These are phyloP conservation scores for Thryonomys swinderianus DNA, from an alignment of 2,113 vertebrate species.

Conservation along the genomic window DNA sequence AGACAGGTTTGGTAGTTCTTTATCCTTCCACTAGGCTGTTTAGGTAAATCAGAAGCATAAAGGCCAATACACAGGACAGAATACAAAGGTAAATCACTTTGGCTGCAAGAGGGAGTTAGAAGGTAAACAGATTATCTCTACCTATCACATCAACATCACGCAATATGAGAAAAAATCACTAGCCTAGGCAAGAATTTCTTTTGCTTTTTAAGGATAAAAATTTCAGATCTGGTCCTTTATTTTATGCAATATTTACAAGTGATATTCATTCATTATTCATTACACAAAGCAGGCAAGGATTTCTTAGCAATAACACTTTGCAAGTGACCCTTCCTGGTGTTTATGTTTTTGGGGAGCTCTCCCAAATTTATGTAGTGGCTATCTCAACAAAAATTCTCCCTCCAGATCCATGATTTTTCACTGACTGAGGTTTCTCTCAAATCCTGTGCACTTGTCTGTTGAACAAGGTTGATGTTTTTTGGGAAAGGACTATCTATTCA, in stretches of 20 bases:
- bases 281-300: not conserved
- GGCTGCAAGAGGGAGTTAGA: not conserved
- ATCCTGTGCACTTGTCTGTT: not conserved
- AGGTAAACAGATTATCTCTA: not conserved
- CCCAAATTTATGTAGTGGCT: slow-evolving; percentile 3
- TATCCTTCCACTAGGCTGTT: not conserved
- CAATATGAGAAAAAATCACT: not conserved
- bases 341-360: slow-evolving; percentile 2
- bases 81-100: not conserved
- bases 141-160: not conserved
- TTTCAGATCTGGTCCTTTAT: not conserved
- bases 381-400: not conserved
- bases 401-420: not conserved
- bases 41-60: not conserved
- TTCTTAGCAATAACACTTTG: slow-evolving; percentile 20
- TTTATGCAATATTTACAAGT: not conserved
- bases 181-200: not conserved
- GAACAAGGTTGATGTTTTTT: not conserved
- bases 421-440: not conserved
- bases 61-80: not conserved
- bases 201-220: not conserved
- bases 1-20: not conserved
- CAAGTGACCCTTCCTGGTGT: slow-evolving; percentile 35
- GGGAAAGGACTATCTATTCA: not conserved
- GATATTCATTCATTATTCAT: not conserved